Conservation (phyloP, 2,888 invertebrate genomes). For the Enchytraeus crypticus region DNA sequence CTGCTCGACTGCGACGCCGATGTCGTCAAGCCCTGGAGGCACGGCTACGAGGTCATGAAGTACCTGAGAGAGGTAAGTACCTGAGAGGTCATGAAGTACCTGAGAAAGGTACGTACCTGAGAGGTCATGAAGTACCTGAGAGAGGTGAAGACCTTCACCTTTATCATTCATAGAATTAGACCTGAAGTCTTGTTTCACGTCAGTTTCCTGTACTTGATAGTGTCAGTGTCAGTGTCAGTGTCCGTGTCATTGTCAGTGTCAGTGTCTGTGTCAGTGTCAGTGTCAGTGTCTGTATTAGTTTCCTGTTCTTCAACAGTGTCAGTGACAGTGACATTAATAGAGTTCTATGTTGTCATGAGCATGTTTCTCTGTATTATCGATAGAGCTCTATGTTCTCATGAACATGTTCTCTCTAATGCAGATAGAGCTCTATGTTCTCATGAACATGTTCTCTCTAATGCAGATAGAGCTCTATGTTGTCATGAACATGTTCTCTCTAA, state of each 20-base stretch:
- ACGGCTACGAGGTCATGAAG: conserved; percentile 17
- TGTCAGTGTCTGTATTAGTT: not conserved
- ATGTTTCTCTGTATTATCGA: too few species aligned
- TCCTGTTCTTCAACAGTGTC: too few species aligned
- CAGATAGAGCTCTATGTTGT: conserved; percentile 34
- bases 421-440: too few species aligned
- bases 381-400: too few species aligned
- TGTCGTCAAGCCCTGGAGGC: conserved; percentile 13
- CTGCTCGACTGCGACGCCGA: conserved; percentile 18
- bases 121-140: conserved; percentile 16
- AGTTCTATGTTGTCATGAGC: too few species aligned
- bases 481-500: conserved; percentile 3
- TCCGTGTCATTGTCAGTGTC: not conserved
- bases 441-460: conserved; percentile 4
- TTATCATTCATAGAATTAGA: too few species aligned
- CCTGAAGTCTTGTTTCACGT: too few species aligned
- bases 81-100: conserved; percentile 13
- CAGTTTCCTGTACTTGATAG: too few species aligned
- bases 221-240: not conserved
- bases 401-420: too few species aligned
- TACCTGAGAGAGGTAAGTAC: conserved; percentile 9
- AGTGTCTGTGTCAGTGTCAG: not conserved
- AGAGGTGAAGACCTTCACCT: conserved; percentile 1
- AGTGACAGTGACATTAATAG: too few species aligned
- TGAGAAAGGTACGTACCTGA: conserved; percentile 8